These are phyloP conservation scores for Eumeta japonica DNA, from an alignment of 1,140 invertebrate genomes.

Conservation along the genomic window DNA sequence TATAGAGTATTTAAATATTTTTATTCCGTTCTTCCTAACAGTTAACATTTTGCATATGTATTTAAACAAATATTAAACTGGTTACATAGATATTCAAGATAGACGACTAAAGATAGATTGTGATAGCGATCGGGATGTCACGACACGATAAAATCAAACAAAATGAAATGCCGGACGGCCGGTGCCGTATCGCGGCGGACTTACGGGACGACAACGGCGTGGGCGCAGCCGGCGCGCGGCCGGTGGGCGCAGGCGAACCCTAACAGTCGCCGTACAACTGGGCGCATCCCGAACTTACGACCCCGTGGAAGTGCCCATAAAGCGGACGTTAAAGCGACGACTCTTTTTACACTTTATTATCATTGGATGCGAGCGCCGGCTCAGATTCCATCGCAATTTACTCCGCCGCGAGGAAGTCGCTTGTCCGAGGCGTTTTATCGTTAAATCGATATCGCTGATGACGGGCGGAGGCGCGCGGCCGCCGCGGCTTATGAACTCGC, in stretches of 20 bases:
- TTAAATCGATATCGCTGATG: conserved; percentile 49
- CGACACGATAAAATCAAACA: no score
- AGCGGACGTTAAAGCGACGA: conserved; percentile 50
- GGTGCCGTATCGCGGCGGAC: no score
- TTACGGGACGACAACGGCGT: no score
- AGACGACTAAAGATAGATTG: no score
- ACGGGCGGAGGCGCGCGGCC: conserved; percentile 27
- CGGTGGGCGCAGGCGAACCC: conserved; percentile 27
- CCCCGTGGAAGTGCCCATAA: conserved; percentile 45
- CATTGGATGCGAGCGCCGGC: conserved; percentile 51
- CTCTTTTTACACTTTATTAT: conserved; percentile 58
- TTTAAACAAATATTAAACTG: no score
- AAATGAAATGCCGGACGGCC: no score
- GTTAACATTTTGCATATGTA: no score
- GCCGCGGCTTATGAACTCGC: conserved; percentile 38
- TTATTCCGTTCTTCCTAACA: no score
- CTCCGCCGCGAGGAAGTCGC: conserved; percentile 27
- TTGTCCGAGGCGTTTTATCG: conserved; percentile 41
- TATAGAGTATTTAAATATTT: no score
- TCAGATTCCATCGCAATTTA: conserved; percentile 51
- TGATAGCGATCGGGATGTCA: no score
- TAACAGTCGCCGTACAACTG: conserved; percentile 38
- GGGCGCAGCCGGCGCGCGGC: no score
- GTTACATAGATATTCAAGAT: no score
- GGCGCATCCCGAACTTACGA: conserved; percentile 35